Conservation (phyloP, 2,888 invertebrate species). For the Graphium colonna region DNA sequence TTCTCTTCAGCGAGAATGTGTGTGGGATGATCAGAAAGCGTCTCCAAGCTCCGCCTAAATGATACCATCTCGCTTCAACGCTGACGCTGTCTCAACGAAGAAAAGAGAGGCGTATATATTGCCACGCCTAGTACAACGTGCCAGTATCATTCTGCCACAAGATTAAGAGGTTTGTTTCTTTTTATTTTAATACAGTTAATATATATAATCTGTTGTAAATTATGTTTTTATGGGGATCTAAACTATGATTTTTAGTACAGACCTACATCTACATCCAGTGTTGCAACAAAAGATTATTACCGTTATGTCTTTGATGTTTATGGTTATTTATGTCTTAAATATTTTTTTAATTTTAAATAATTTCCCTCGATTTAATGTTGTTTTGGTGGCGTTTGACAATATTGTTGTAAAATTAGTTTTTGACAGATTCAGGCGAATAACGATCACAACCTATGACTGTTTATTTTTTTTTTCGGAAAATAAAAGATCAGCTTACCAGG, state of each 20-base stretch:
- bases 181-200: conserved; percentile 18
- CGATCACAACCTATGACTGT: too few relatives aligned
- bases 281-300: neutral
- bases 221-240: conserved; percentile 10
- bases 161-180: conserved; percentile 19
- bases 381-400: too few relatives aligned
- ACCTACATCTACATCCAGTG: neutral
- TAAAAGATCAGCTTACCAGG: too few relatives aligned
- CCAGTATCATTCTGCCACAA: conserved; percentile 8
- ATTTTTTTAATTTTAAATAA: too few relatives aligned
- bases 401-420: too few relatives aligned
- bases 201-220: conserved; percentile 14
- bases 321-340: neutral
- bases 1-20: conserved; percentile 36
- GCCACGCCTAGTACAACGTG: conserved; percentile 29
- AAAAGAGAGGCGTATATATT: conserved; percentile 21
- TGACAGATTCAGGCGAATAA: too few relatives aligned
- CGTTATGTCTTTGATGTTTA: neutral
- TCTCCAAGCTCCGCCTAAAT: conserved; percentile 47
- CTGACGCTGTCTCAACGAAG: conserved; percentile 1
- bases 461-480: too few relatives aligned
- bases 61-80: conserved; percentile 36
- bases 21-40: conserved; percentile 47
- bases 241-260: conserved; percentile 7
- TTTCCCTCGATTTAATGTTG: too few relatives aligned